Evolutionary conservation across 2,888 invertebrate genomes (phyloP).

Genomic region (Rosalia funebris): DNA sequence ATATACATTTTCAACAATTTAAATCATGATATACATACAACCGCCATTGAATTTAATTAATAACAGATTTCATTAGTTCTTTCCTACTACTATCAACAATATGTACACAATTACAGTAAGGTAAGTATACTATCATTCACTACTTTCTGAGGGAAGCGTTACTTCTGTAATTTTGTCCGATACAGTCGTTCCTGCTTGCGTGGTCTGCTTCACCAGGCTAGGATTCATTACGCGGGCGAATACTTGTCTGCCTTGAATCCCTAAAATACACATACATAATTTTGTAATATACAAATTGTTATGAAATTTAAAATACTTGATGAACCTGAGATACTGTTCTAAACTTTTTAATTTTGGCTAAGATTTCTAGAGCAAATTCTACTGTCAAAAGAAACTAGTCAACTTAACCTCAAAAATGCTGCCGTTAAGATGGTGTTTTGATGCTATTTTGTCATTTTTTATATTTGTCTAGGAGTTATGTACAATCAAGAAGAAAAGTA

Average conservation of each 20-base stretch:
- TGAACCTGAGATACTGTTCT: too few species aligned
- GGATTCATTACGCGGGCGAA: constrained; percentile 66
- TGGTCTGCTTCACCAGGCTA: constrained; percentile 46
- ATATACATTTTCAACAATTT: constrained; percentile 33
- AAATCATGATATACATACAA: constrained; percentile 32
- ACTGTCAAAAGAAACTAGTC: too few species aligned
- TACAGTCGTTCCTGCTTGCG: constrained; percentile 36
- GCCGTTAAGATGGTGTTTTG: too few species aligned
- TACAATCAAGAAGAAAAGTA: too few species aligned
- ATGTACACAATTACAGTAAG: constrained; percentile 33
- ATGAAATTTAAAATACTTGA: too few species aligned
- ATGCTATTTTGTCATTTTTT: too few species aligned
- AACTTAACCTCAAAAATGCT: too few species aligned
- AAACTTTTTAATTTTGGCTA: too few species aligned
- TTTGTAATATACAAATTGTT: too few species aligned
- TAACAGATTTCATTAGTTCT: constrained; percentile 16
- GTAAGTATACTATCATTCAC: constrained; percentile 32
- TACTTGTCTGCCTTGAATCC: constrained; percentile 62
- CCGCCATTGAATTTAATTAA: constrained; percentile 23
- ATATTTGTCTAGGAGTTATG: too few species aligned
- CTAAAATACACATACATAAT: constrained; percentile 48
- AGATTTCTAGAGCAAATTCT: too few species aligned
- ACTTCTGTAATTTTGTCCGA: constrained; percentile 37
- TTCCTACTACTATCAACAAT: constrained; percentile 34
- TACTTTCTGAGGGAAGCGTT: constrained; percentile 32